A percentile compares a stretch with the other conserved stretches of the same genome.
Evolutionary conservation across 2,797 vertebrate species (phyloP).

Genomic region (Prionace glauca): DNA sequence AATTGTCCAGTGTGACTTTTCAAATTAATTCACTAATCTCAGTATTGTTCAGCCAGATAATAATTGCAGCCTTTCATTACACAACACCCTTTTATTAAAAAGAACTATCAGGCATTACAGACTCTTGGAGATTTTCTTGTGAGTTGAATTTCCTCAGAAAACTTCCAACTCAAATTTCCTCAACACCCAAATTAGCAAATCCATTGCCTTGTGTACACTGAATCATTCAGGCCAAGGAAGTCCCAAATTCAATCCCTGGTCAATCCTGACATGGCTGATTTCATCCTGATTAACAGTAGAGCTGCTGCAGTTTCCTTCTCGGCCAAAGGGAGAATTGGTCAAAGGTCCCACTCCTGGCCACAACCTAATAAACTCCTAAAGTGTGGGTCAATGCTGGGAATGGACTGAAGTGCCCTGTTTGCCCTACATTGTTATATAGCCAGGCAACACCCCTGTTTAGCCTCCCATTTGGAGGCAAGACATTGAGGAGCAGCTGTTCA

Average conservation of each 20-base stretch:
- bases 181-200: background rate
- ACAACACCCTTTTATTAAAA: no score
- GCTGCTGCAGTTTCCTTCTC: background rate
- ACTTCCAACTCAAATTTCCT: background rate
- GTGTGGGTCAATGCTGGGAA: background rate
- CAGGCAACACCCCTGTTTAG: background rate
- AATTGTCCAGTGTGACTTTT: conserved; percentile 60
- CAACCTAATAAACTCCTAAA: background rate
- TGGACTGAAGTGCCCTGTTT: background rate
- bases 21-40: conserved; percentile 59
- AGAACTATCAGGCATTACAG: background rate
- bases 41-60: background rate
- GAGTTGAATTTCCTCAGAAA: background rate
- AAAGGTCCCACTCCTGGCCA: background rate
- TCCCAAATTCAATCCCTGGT: background rate
- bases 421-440: background rate
- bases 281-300: background rate
- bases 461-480: background rate
- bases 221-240: background rate
- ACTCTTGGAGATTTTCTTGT: background rate
- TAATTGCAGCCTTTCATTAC: background rate
- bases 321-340: background rate
- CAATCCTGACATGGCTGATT: background rate
- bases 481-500: conserved; percentile 12
- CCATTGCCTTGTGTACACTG: background rate